Evolutionary conservation across 2,797 vertebrate species (phyloP).

Genomic region (Scomberomorus guttatus): DNA sequence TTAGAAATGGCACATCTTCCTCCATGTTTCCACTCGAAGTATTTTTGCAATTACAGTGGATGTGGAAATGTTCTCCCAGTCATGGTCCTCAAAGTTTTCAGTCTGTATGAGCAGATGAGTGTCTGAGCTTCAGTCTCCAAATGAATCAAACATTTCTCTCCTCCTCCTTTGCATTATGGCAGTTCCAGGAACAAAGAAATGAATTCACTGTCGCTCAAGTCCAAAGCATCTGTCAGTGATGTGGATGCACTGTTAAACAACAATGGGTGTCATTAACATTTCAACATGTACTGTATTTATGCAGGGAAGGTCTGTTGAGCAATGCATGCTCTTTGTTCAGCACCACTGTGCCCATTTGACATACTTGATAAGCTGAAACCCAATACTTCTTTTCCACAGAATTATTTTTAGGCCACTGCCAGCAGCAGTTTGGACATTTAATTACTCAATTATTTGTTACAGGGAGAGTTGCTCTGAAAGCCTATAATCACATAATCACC

Average conservation of each 20-base stretch:
- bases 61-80: constrained; percentile 12
- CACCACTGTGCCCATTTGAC: neutral
- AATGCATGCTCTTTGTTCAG: constrained; percentile 21
- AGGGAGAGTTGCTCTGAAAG: constrained; percentile 9
- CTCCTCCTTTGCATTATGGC: neutral
- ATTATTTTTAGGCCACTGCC: constrained; percentile 5
- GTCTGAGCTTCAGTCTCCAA: constrained; percentile 2
- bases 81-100: constrained; percentile 15
- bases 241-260: constrained; percentile 11
- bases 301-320: constrained; percentile 10
- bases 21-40: constrained; percentile 32
- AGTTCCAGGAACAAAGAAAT: constrained; percentile 15
- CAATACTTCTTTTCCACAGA: neutral
- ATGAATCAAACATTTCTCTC: constrained; percentile 22
- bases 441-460: constrained; percentile 4
- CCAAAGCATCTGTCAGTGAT: constrained; percentile 4
- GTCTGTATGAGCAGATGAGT: constrained; percentile 7
- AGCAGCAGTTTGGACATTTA: constrained; percentile 18
- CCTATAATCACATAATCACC: constrained; percentile 2
- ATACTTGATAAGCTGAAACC: constrained; percentile 24
- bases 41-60: constrained; percentile 10
- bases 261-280: constrained; percentile 34
- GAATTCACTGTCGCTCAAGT: neutral
- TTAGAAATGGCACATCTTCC: constrained; percentile 14
- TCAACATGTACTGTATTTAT: constrained; percentile 29